Base-by-base conservation (phyloP, 2,797 vertebrate species). In the Cichlasoma orientale region DNA sequence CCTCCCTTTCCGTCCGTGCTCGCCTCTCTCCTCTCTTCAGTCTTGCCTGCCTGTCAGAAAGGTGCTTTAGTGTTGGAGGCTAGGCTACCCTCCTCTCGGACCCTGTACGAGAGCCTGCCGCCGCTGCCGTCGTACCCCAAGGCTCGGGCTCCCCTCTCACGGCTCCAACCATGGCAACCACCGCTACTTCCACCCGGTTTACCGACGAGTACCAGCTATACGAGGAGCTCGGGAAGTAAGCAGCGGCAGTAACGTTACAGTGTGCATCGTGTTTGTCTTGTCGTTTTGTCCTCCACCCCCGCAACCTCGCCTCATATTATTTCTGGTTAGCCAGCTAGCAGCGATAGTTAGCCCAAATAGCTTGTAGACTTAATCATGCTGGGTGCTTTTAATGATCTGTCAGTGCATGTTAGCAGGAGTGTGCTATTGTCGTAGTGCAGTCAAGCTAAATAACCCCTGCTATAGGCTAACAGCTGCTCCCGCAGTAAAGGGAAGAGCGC, bases 201-300 rank as follows among this genome's bases (percentile, higher is more conserved):
- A 98, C 97, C 89, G 98, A 99, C 95, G 98, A 99, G 92, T 98
- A 98, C 93, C 97, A 98, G 96, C 97, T 99, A 89, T 98, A 98
- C 95, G 98, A 99, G 95, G 97, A 98, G 95, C 98, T 98, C 94
- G 97, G 97, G 93, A 98, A 98, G 97, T 98, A 98, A 97, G 97
- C 94, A 83, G 86, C 90, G 82, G 82, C n/a, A 50, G 47, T 19
- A 47, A 47, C 75, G 71, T 76, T 82, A 74, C 79, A 63, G 55
- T 75, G 82, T 87, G 80, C 84, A 92, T 87, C 86, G 92, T 92
- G 89, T 91, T 90, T 91, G 89, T 88, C 90, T 90, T 87, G 85
- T 88, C 87, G 86, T 85, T 84, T 61, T 75, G 82, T 90, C 82
- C 88, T 90, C 90, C 92, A 91, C 91, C 92, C 90, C 91, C 89